A percentile compares a stretch with the other conserved stretches of the same genome.
phyloP scores from a whole-genome alignment of 2,888 invertebrate species.

The Pterostichus madidus region DNA sequence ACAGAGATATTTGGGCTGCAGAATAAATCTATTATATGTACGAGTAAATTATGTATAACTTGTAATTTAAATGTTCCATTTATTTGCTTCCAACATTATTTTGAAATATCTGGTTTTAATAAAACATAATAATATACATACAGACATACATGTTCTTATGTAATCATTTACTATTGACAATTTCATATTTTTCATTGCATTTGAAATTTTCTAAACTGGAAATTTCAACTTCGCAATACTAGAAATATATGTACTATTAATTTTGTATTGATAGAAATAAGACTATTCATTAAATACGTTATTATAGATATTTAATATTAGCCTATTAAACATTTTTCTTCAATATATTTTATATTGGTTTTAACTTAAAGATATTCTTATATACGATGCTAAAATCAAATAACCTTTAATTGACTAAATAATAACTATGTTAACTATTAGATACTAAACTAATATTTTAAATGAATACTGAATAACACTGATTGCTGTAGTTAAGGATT shows the following conservation, averaged over 20 bases:
- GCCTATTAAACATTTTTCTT: conserved; percentile 46
- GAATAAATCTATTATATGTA: conserved; percentile 26
- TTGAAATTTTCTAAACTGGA: conserved; percentile 48
- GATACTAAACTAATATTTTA: conserved; percentile 54
- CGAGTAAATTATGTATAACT: background rate
- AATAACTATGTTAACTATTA: conserved; percentile 52
- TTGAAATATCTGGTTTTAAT: background rate
- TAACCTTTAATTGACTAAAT: conserved; percentile 30
- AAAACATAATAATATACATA: too few relatives aligned
- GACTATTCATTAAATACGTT: conserved; percentile 37
- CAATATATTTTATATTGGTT: conserved; percentile 21
- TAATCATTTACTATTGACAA: background rate
- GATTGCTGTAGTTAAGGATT: conserved; percentile 52
- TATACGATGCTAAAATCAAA: conserved; percentile 37
- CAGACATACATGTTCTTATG: conserved; percentile 1
- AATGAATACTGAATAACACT: conserved; percentile 52
- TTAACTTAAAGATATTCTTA: conserved; percentile 38
- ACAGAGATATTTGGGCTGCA: conserved; percentile 45
- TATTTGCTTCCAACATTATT: background rate
- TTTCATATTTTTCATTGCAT: conserved; percentile 55
- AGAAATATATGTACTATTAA: conserved; percentile 49
- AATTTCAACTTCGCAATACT: conserved; percentile 50
- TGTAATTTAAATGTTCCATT: conserved; percentile 15
- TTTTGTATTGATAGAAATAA: conserved; percentile 58
- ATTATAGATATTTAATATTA: conserved; percentile 23